A percentile compares a stretch with the other conserved stretches of the same genome.
Evolutionary conservation across 1,140 invertebrate species (phyloP).

Genomic region (Drosophila pallidifrons): DNA sequence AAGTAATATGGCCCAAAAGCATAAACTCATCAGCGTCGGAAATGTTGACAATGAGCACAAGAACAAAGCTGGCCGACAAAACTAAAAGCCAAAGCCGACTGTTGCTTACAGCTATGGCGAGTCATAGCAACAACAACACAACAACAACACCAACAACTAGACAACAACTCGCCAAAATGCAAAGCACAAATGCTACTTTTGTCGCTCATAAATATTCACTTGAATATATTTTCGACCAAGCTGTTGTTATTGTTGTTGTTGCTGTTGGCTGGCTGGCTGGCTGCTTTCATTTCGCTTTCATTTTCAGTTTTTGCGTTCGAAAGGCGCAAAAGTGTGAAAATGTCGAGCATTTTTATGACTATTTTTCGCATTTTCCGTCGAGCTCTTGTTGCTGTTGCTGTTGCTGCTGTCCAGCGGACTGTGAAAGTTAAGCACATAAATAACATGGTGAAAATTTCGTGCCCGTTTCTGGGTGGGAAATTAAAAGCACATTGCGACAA

Average conservation of each 20-base stretch:
- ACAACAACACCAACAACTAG: constrained; percentile 22
- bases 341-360: constrained; percentile 74
- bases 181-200: constrained; percentile 80
- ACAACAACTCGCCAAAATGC: constrained; percentile 58
- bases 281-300: constrained; percentile 59
- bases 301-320: constrained; percentile 63
- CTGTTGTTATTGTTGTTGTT: constrained; percentile 26
- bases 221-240: constrained; percentile 60
- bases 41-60: constrained; percentile 70
- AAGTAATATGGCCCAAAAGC: constrained; percentile 77
- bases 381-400: constrained; percentile 37
- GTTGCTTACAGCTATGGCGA: constrained; percentile 50
- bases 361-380: constrained; percentile 56
- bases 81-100: constrained; percentile 57
- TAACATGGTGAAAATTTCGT: constrained; percentile 56
- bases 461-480: constrained; percentile 35
- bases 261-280: constrained; percentile 7
- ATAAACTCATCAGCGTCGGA: constrained; percentile 81
- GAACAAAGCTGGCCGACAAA: constrained; percentile 35
- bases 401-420: constrained; percentile 54
- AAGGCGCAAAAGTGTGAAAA: constrained; percentile 80
- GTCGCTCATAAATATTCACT: constrained; percentile 81
- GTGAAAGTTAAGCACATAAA: constrained; percentile 81
- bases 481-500: constrained; percentile 71
- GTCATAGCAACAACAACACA: constrained; percentile 25